Conservation (phyloP, 2,113 vertebrate genomes). For the Phyllopteryx taeniolatus region DNA sequence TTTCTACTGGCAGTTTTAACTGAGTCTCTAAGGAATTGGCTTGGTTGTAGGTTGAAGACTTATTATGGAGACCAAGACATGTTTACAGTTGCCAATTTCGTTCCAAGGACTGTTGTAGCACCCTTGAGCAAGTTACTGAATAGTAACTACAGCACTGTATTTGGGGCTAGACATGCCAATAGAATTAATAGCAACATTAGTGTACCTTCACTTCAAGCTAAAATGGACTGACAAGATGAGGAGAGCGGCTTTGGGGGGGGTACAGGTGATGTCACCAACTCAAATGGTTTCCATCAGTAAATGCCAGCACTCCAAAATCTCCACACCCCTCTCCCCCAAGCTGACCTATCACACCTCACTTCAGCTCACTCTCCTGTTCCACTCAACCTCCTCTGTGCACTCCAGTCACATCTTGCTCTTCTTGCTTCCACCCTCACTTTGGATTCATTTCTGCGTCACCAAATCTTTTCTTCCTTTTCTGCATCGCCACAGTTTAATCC, state of each 20-base stretch:
- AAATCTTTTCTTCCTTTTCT: slow-evolving; percentile 9
- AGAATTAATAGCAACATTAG: background rate
- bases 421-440: slow-evolving; percentile 8
- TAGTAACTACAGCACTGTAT: background rate
- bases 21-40: background rate
- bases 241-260: slow-evolving; percentile 1
- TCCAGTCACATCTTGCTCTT: slow-evolving; percentile 6
- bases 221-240: slow-evolving; percentile 13
- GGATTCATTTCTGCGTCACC: slow-evolving; percentile 9
- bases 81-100: background rate
- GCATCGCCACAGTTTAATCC: background rate
- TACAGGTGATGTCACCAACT: slow-evolving; percentile 44
- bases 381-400: slow-evolving; percentile 15
- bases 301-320: slow-evolving; percentile 27
- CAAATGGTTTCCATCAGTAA: slow-evolving; percentile 56
- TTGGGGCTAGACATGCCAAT: no score
- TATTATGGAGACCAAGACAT: background rate
- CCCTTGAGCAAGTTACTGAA: background rate
- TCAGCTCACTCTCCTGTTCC: slow-evolving; percentile 16
- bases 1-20: background rate
- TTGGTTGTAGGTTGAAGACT: background rate
- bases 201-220: background rate
- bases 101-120: background rate
- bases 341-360: slow-evolving; percentile 22
- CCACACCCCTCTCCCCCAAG: background rate